Conservation (phyloP, 2,113 vertebrate species). For the Macrotus californicus region DNA sequence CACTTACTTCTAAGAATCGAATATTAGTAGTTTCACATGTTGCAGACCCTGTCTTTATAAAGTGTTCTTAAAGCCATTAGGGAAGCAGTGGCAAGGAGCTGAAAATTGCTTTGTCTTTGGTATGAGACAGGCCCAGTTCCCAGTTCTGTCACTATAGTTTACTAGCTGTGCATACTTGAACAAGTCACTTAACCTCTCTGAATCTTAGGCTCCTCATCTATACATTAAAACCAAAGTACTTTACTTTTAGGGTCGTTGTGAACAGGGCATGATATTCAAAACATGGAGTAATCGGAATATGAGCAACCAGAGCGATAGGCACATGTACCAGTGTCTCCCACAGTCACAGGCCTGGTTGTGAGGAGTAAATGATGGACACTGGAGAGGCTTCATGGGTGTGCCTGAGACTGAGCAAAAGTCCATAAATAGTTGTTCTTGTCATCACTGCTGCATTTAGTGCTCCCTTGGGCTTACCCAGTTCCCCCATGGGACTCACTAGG, state of each 20-base stretch:
- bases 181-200: background rate
- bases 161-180: no score
- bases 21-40: background rate
- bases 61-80: background rate
- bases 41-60: background rate
- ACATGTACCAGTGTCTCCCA: fast-evolving
- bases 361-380: background rate
- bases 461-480: background rate
- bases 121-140: background rate
- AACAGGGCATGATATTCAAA: background rate
- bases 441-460: fast-evolving
- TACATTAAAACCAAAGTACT: background rate
- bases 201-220: background rate
- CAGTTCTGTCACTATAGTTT: background rate
- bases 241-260: background rate
- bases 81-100: background rate
- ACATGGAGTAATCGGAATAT: background rate
- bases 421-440: no score
- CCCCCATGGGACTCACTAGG: fast-evolving
- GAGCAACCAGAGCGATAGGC: no score
- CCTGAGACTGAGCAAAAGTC: no score
- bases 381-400: background rate
- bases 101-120: background rate
- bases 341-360: background rate
- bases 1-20: background rate